Evolutionary conservation across 2,888 invertebrate species (phyloP).

Genomic region (Odontocolon sp.): DNA sequence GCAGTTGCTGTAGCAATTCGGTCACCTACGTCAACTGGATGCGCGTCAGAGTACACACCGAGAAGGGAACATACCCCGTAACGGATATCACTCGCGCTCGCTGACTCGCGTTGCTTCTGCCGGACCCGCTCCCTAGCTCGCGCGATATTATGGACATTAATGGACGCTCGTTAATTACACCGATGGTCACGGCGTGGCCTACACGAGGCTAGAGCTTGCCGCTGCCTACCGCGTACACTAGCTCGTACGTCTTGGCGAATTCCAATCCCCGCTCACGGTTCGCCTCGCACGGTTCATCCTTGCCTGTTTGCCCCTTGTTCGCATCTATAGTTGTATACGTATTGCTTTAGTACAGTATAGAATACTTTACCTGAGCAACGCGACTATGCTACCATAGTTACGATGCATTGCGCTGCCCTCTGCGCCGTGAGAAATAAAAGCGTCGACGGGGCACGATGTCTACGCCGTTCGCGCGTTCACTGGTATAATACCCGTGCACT

Average conservation of each 20-base stretch:
- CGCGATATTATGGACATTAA: conserved; percentile 66
- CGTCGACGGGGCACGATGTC: conserved; percentile 40
- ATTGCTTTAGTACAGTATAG: conserved; percentile 27
- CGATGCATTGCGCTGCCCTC: conserved; percentile 23
- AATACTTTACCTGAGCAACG: conserved; percentile 35
- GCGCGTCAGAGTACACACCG: conserved; percentile 6
- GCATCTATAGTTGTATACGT: conserved; percentile 9
- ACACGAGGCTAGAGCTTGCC: conserved; percentile 49
- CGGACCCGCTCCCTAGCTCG: conserved; percentile 47
- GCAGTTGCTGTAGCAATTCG: background rate
- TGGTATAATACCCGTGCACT: background rate
- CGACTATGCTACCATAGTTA: conserved; percentile 19
- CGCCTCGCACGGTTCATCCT: conserved; percentile 51
- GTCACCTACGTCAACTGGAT: background rate
- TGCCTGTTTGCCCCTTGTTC: conserved; percentile 46
- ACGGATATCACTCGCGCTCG: conserved; percentile 64
- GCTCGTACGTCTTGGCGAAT: conserved; percentile 60
- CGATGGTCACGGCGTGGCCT: conserved; percentile 62
- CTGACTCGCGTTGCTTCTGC: conserved; percentile 38
- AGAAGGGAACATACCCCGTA: conserved; percentile 45
- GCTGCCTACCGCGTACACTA: conserved; percentile 55
- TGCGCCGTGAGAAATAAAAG: conserved; percentile 65
- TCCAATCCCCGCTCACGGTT: conserved; percentile 48
- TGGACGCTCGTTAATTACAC: conserved; percentile 65
- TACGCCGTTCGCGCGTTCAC: background rate